Evolutionary conservation across 2,113 vertebrate genomes (phyloP), one percentile per base, ranked within the genome.

Genomic region (Sebastes fasciatus): DNA sequence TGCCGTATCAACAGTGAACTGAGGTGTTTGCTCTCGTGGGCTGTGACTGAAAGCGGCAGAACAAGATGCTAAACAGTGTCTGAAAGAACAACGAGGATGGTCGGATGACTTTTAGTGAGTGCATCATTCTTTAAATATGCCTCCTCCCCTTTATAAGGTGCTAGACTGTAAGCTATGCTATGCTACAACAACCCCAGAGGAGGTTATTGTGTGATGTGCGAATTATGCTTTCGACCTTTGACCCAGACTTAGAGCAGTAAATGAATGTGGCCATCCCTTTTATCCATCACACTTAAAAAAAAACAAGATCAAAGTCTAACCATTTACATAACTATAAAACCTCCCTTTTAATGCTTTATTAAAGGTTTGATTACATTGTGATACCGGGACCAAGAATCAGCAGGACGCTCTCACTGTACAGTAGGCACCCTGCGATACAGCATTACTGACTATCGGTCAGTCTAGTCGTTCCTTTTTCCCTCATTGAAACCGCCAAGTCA

Each of bases 21-120:
- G 73, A 76, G 69, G 54, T 49, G 64, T 69, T 79, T 86, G 60
- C 77, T 86, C 65, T 82, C 4, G 66, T 77, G 72, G 66, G 78
- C 58, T 77, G 65, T 85, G 85, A 76, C 69, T 80, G 77, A 79
- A 87, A 79, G 78, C 80, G 68, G 86, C 74, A 63, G 67, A 87
- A 85, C 79, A 79, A 67, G 77, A 71, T 63, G 82, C 68, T 23
- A 46, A 80, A 84, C 52, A 51, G 82, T 81, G 76, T 82, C 58
- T 82, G 67, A 83, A 64, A 79, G 73, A 68, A 74, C 11, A 46
- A 57, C 12, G 34, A 9, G 17, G 48, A 62, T 74, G 16, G 34
- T 70, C 40, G 23, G n/a, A 68, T 62, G 21, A 48, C 69, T 68
- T 34, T 57, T 19, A 40, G 16, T 77, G 72, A 58, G 48, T 34